phyloP scores from a whole-genome alignment of 2,888 invertebrate species.

The Hemistola chrysoprasaria region DNA sequence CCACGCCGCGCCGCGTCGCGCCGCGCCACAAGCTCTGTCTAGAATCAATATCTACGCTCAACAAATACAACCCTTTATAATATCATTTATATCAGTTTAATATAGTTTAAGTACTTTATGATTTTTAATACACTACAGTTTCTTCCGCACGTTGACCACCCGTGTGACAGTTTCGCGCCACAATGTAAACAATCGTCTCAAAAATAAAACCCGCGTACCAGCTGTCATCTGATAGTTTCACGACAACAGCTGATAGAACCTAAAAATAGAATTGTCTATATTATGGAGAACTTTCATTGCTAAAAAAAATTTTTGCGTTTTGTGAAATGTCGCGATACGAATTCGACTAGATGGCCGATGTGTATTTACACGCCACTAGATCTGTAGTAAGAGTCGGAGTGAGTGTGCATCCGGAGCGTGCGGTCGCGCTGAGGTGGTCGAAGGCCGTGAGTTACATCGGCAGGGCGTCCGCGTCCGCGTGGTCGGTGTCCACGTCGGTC shows the following conservation, averaged over 20 bases:
- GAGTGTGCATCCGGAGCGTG: constrained; percentile 44
- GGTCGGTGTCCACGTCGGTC: constrained; percentile 37
- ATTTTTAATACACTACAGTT: constrained; percentile 28
- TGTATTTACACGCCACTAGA: constrained; percentile 46
- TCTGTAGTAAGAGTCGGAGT: constrained; percentile 37
- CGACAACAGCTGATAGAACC: constrained; percentile 39
- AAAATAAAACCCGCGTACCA: constrained; percentile 41
- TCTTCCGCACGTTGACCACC: constrained; percentile 18
- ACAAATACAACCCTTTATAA: constrained; percentile 41
- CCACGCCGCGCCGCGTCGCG: constrained; percentile 54
- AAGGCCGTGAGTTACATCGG: constrained; percentile 65
- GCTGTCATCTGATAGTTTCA: constrained; percentile 53
- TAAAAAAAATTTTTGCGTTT: constrained; percentile 14
- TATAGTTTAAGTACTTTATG: no score
- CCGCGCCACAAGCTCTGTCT: no score
- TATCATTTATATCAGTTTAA: no score
- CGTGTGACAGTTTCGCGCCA: constrained; percentile 33
- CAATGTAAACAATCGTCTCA: constrained; percentile 47
- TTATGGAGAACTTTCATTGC: constrained; percentile 11
- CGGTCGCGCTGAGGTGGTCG: constrained; percentile 47
- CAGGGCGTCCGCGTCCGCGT: constrained; percentile 21
- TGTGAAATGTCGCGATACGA: constrained; percentile 27
- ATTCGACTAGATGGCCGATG: background rate
- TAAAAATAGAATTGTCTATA: constrained; percentile 23
- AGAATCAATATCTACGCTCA: constrained; percentile 59